These are phyloP conservation scores for Benthosema pterotum DNA, from an alignment of 2,797 vertebrate genomes.

Conservation along the genomic window DNA sequence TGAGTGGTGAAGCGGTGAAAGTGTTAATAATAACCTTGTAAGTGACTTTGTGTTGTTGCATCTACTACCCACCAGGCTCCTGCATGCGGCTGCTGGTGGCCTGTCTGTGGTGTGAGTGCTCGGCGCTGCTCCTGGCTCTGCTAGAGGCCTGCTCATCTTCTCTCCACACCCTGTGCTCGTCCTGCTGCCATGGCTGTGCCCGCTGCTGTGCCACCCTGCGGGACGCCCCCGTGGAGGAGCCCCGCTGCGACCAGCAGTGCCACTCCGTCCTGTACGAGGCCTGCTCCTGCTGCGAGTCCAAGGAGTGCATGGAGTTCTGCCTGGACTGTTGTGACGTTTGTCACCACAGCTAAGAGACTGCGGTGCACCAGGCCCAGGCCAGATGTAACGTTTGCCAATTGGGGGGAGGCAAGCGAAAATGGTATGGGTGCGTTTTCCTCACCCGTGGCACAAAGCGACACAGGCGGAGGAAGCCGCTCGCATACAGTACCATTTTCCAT, in stretches of 20 bases:
- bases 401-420: too few relatives aligned
- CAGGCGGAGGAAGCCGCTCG: too few relatives aligned
- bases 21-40: too few relatives aligned
- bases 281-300: conserved; percentile 74
- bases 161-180: conserved; percentile 51
- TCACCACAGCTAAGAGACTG: conserved; percentile 68
- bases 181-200: conserved; percentile 73
- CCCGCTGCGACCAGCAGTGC: conserved; percentile 78
- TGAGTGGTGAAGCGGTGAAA: too few relatives aligned
- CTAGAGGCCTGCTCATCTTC: conserved; percentile 52
- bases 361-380: too few relatives aligned
- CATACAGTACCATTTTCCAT: too few relatives aligned
- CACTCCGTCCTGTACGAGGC: conserved; percentile 76
- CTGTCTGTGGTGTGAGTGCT: conserved; percentile 58
- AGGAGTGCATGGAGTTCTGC: conserved; percentile 78
- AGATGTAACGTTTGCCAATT: too few relatives aligned
- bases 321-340: conserved; percentile 73
- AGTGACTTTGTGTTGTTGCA: too few relatives aligned
- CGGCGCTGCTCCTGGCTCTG: conserved; percentile 53
- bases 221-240: conserved; percentile 69
- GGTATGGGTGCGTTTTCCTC: too few relatives aligned
- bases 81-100: conserved; percentile 72
- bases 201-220: conserved; percentile 59
- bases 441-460: too few relatives aligned
- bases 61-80: conserved; percentile 33